Percentiles rank a stretch among this genome's conserved stretches.
Evolutionary conservation across 2,113 vertebrate species (phyloP).

Genomic region (Rafetus swinhoei): DNA sequence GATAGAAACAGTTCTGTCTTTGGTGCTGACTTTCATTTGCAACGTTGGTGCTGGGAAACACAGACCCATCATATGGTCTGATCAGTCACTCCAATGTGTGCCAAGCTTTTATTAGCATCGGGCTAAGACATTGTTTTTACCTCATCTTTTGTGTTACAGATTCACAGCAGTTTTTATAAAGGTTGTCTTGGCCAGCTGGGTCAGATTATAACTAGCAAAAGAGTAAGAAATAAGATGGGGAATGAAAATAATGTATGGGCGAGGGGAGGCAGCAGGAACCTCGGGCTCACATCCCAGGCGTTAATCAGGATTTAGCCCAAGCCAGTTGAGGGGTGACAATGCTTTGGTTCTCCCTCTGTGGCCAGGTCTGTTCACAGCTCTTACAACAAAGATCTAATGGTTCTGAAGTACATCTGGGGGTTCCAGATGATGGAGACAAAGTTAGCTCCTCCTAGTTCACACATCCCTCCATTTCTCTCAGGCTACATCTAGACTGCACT

Average conservation of each 20-base stretch:
- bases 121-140: background rate
- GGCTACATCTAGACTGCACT: too few relatives aligned
- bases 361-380: background rate
- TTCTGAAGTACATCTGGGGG: background rate
- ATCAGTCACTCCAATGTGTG: background rate
- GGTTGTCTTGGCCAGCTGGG: background rate
- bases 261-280: background rate
- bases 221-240: background rate
- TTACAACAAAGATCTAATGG: background rate
- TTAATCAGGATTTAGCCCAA: background rate
- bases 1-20: background rate
- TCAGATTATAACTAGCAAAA: background rate
- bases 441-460: background rate
- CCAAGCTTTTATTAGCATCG: background rate
- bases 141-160: background rate
- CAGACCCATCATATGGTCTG: background rate
- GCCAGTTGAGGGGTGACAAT: background rate
- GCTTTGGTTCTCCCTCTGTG: background rate
- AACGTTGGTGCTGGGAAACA: background rate
- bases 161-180: background rate
- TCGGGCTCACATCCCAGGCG: background rate
- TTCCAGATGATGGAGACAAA: background rate
- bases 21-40: background rate
- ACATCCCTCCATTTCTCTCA: background rate
- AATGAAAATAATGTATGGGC: background rate